Conservation (phyloP, 2,113 vertebrate species). For the Chiloscyllium plagiosum region DNA sequence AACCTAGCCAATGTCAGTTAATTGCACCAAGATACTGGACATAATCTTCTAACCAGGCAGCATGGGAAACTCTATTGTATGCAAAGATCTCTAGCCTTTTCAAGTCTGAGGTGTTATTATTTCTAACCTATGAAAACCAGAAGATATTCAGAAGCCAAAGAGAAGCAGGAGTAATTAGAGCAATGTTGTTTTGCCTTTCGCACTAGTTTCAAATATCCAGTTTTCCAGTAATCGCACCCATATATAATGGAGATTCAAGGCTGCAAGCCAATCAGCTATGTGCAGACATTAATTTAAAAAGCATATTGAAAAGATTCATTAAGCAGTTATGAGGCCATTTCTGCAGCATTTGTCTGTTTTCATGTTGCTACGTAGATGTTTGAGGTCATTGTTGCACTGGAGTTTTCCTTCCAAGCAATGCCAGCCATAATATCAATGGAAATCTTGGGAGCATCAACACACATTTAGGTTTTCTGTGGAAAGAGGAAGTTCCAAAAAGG, state of each 20-base stretch:
- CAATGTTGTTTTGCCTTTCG: not conserved
- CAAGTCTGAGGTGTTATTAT: no score
- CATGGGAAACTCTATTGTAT: no score
- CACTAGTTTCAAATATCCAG: not conserved
- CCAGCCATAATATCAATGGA: not conserved
- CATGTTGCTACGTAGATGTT: not conserved
- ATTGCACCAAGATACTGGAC: no score
- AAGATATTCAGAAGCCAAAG: no score
- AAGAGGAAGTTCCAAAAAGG: not conserved
- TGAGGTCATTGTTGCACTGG: not conserved
- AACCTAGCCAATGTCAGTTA: no score
- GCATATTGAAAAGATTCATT: not conserved
- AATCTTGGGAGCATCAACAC: not conserved
- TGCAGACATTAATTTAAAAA: not conserved
- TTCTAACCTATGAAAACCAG: no score
- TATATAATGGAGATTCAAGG: not conserved
- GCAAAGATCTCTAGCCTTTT: no score
- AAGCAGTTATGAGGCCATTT: not conserved
- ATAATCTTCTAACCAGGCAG: no score
- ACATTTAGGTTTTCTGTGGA: not conserved
- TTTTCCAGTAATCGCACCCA: not conserved
- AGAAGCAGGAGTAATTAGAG: not conserved
- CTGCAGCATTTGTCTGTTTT: not conserved
- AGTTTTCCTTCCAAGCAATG: not conserved
- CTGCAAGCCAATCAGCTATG: not conserved